phyloP scores from a whole-genome alignment of 2,888 invertebrate species.

The Monopis laevigella region DNA sequence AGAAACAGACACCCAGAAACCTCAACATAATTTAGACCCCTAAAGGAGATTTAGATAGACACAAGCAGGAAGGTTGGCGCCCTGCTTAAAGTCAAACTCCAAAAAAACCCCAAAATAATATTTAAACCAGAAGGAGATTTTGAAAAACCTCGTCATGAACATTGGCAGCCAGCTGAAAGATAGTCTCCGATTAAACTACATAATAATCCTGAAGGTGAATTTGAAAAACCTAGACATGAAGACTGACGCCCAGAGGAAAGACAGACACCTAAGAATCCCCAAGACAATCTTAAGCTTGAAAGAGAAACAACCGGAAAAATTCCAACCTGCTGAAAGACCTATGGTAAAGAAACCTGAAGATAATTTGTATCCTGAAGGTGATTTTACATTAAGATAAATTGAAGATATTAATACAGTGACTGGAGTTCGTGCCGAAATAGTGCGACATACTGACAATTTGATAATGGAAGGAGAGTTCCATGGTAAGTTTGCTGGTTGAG shows the following conservation, averaged over 20 bases:
- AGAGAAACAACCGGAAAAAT: constrained; percentile 50
- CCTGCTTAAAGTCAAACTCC: constrained; percentile 36
- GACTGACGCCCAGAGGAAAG: constrained; percentile 52
- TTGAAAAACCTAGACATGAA: constrained; percentile 50
- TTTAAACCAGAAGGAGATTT: constrained; percentile 57
- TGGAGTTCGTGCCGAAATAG: constrained; percentile 72
- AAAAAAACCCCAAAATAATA: constrained; percentile 46
- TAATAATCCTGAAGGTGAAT: constrained; percentile 53
- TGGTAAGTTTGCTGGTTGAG: constrained; percentile 55
- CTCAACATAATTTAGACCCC: constrained; percentile 47
- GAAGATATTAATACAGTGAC: constrained; percentile 69
- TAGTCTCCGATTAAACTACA: constrained; percentile 28
- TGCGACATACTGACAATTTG: constrained; percentile 72
- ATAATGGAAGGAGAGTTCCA: constrained; percentile 72
- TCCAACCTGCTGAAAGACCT: constrained; percentile 48
- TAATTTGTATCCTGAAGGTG: constrained; percentile 69
- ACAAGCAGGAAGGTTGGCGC: constrained; percentile 49
- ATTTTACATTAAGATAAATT: constrained; percentile 60
- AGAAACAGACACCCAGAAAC: constrained; percentile 31
- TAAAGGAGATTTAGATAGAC: constrained; percentile 65
- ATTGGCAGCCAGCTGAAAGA: constrained; percentile 30
- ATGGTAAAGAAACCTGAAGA: constrained; percentile 61
- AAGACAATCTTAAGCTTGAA: constrained; percentile 64
- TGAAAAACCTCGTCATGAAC: constrained; percentile 33
- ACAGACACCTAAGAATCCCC: constrained; percentile 39